phyloP scores from a whole-genome alignment of 2,113 vertebrate genomes.

The Athene cunicularia region DNA sequence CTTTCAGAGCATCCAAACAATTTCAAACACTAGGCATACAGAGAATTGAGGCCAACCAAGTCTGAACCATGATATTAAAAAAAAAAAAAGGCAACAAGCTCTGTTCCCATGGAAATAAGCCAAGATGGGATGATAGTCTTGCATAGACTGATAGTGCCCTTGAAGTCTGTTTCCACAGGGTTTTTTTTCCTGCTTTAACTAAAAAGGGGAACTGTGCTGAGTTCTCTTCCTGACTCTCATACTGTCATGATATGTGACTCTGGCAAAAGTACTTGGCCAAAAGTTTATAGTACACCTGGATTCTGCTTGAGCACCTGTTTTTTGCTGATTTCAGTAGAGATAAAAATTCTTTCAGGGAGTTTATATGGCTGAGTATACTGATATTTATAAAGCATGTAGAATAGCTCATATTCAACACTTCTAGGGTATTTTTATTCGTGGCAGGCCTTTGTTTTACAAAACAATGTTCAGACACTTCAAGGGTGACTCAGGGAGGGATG shows the following conservation, averaged over 20 bases:
- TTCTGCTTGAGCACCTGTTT: background rate
- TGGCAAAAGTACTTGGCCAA: background rate
- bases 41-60: background rate
- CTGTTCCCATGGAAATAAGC: background rate
- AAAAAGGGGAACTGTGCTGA: background rate
- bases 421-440: slow-evolving; percentile 5
- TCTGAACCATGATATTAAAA: background rate
- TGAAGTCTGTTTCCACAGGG: background rate
- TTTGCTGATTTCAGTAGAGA: background rate
- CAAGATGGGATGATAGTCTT: background rate
- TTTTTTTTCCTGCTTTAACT: background rate
- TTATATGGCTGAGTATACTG: background rate
- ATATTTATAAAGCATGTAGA: background rate
- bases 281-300: background rate
- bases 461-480: background rate
- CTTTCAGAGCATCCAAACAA: background rate
- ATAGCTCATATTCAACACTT: background rate
- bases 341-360: background rate
- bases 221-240: background rate
- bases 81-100: background rate
- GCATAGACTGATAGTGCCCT: background rate
- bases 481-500: background rate
- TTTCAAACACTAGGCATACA: background rate
- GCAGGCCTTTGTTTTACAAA: background rate
- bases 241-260: background rate